Evolutionary conservation across 2,888 invertebrate species (phyloP).

Genomic region (Andrena praecox): DNA sequence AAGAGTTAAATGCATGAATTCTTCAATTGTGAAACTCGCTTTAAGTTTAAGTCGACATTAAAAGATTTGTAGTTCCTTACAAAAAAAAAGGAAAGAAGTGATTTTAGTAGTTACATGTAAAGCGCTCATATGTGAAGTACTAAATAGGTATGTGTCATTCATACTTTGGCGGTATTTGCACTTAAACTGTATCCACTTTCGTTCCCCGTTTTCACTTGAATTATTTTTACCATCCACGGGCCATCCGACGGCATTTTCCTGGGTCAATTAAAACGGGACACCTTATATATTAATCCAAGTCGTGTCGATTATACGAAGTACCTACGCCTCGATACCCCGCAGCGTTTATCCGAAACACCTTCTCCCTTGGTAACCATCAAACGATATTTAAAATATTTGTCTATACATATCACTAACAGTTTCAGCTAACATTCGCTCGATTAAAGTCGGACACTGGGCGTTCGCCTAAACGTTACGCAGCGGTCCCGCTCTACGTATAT

Average conservation of each 20-base stretch:
- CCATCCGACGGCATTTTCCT: background rate
- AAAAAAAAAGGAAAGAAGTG: no score
- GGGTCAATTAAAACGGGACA: background rate
- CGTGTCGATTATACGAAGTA: no score
- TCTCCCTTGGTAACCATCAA: background rate
- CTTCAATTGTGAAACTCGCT: no score
- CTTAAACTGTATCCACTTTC: background rate
- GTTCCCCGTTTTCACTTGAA: background rate
- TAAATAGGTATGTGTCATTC: no score
- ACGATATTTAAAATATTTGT: background rate
- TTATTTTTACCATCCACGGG: background rate
- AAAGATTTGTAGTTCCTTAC: no score
- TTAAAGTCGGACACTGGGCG: background rate
- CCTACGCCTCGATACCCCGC: background rate
- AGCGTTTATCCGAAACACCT: background rate
- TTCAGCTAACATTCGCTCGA: background rate
- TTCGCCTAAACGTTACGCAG: constrained; percentile 36
- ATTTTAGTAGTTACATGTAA: no score
- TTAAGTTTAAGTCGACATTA: no score
- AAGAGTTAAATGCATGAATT: no score
- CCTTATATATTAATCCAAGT: background rate
- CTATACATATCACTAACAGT: background rate
- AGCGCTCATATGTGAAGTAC: no score
- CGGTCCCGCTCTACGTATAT: constrained; percentile 14
- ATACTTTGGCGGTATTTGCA: no score